Base-by-base conservation (phyloP, 2,113 vertebrate species). In the Lycocorax pyrrhopterus region DNA sequence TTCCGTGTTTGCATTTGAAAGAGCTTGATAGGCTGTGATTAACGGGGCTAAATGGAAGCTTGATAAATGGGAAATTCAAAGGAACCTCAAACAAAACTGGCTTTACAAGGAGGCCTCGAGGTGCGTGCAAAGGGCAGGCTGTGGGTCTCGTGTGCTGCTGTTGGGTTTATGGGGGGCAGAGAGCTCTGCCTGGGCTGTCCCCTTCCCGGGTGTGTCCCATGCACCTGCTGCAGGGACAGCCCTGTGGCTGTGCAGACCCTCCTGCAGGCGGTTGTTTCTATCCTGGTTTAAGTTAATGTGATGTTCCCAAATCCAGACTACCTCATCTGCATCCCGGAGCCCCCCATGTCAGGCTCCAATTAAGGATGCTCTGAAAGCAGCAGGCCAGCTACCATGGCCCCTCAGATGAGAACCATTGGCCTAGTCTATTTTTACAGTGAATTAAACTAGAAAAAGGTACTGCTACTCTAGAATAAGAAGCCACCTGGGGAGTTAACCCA, bases 1-100 rank as follows among this genome's bases (percentile, higher is more conserved):
- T 94, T 80, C 77, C 74, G 46, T 97, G 96, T 96, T 97, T 97
- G 94, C 97, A 77, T 97, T 97, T 96, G 95, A 95, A 96, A 96
- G 92, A 87, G 85, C 81, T 88, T 60, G 96, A 96, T 97, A 96
- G 96, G 94, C 87, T 90, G 83, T 96, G 96, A 97, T 97, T 97
- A 97, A 95, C 88, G 87, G 97, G 88, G 91, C 94, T 93, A 96
- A 97, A 96, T 89, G 51, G 82, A 52, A 89, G 92, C 90, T 93
- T 96, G 94, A 97, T 95, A 94, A 93, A 78, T 76, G 64, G 72
- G 12, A 72, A 67, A 81, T 80, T 95, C 69, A 90, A 86, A 93
- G 33, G n/a, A 95, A 60, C 68, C 52, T 94, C 76, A 81, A 94
- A 92, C 60, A 92, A 29, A 90, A 96, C 81, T 89, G 92, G 90